phyloP scores from a whole-genome alignment of 2,888 invertebrate species.

The Steromphala cineraria region DNA sequence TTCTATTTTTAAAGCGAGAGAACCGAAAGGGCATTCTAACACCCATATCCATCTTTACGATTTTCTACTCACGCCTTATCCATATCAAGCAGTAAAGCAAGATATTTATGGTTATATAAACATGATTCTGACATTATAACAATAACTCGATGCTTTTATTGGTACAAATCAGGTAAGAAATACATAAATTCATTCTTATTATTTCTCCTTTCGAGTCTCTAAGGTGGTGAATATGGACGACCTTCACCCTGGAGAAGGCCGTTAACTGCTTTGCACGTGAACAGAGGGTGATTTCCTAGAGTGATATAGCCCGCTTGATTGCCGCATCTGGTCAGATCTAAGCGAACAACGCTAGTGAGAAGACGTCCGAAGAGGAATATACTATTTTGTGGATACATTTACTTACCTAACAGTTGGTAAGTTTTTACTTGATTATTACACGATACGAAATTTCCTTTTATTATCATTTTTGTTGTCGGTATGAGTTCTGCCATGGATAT shows the following conservation, averaged over 20 bases:
- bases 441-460: background rate
- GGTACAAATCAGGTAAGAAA: background rate
- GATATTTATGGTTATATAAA: background rate
- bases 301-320: slow-evolving; percentile 30
- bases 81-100: background rate
- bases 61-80: background rate
- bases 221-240: slow-evolving; percentile 16
- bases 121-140: background rate
- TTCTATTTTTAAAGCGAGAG: background rate
- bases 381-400: background rate
- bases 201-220: background rate
- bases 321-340: slow-evolving; percentile 10
- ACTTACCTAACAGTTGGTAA: background rate
- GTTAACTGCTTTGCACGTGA: slow-evolving; percentile 45
- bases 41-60: background rate
- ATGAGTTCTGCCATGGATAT: no score
- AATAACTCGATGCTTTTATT: background rate
- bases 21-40: background rate
- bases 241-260: slow-evolving; percentile 30
- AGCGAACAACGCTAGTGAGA: background rate
- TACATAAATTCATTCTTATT: background rate
- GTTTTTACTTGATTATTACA: background rate
- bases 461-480: no score
- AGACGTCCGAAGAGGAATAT: background rate
- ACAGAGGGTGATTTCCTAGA: slow-evolving; percentile 45